These are phyloP conservation scores for Lepidocyrtinus sp. DNA, from an alignment of 2,888 invertebrate species.

Conservation along the genomic window DNA sequence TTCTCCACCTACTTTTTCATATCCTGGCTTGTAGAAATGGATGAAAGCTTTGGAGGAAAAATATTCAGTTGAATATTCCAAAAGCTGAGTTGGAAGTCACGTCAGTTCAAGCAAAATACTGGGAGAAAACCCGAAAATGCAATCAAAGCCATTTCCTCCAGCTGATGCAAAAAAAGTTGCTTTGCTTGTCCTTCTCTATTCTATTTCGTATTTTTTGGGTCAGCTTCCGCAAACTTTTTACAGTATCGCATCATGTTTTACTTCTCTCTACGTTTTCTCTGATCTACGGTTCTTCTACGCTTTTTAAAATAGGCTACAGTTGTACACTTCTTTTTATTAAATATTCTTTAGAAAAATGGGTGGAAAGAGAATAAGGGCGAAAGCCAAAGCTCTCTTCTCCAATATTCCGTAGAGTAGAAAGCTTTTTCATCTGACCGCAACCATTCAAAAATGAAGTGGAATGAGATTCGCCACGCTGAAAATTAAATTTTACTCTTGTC, in stretches of 20 bases:
- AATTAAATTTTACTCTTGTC: neutral
- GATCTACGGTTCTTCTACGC: neutral
- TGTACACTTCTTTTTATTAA: neutral
- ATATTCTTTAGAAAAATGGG: neutral
- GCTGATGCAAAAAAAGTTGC: constrained; percentile 38
- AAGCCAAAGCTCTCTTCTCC: neutral
- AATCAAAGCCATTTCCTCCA: constrained; percentile 59
- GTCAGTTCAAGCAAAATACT: constrained; percentile 12
- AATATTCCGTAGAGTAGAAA: neutral
- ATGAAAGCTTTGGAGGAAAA: no score
- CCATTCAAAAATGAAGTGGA: neutral
- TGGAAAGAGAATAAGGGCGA: neutral
- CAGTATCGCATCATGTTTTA: neutral
- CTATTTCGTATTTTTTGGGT: neutral
- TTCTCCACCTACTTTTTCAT: no score
- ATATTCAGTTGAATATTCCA: neutral
- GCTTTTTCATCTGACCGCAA: neutral
- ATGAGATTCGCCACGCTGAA: neutral
- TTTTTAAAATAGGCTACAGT: no score
- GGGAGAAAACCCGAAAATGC: constrained; percentile 42
- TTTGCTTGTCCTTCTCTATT: neutral
- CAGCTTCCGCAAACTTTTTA: neutral
- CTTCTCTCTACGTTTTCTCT: neutral
- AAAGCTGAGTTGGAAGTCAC: constrained; percentile 4
- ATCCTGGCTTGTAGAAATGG: no score